These are phyloP conservation scores for Aplochiton taeniatus DNA, from an alignment of 2,797 vertebrate species.

Conservation along the genomic window DNA sequence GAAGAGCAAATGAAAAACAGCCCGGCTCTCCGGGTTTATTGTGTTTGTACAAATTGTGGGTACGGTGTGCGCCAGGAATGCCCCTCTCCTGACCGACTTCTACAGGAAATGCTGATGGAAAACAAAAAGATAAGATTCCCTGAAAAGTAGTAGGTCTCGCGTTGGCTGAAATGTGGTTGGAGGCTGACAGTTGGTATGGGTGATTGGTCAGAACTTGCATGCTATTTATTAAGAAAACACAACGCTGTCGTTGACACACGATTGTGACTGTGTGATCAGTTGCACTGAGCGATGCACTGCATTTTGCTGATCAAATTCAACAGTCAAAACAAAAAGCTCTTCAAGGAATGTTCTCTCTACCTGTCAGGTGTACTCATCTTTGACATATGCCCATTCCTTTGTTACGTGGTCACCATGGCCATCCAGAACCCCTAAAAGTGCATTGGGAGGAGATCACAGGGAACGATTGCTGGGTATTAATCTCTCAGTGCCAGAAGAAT, in stretches of 20 bases:
- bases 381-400: conserved; percentile 49
- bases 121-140: conserved; percentile 68
- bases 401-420: conserved; percentile 51
- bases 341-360: conserved; percentile 27
- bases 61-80: conserved; percentile 59
- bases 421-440: conserved; percentile 44
- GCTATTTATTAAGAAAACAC: conserved; percentile 29
- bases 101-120: conserved; percentile 70
- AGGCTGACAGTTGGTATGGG: conserved; percentile 25
- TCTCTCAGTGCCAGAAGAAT: conserved; percentile 64
- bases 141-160: conserved; percentile 35
- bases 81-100: conserved; percentile 57
- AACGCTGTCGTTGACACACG: conserved; percentile 22
- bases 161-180: conserved; percentile 51
- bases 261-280: conserved; percentile 10
- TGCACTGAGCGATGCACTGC: conserved; percentile 3
- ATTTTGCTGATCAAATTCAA: no score
- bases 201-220: conserved; percentile 29
- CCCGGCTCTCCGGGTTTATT: conserved; percentile 70
- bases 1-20: conserved; percentile 82
- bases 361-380: conserved; percentile 43
- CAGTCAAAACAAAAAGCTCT: neutral
- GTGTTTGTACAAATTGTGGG: conserved; percentile 79
- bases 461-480: conserved; percentile 65
- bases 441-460: conserved; percentile 61